Percentiles rank a stretch among this genome's conserved stretches.
phyloP scores from a whole-genome alignment of 2,888 invertebrate species.

The Lissocephala sabroskyi region DNA sequence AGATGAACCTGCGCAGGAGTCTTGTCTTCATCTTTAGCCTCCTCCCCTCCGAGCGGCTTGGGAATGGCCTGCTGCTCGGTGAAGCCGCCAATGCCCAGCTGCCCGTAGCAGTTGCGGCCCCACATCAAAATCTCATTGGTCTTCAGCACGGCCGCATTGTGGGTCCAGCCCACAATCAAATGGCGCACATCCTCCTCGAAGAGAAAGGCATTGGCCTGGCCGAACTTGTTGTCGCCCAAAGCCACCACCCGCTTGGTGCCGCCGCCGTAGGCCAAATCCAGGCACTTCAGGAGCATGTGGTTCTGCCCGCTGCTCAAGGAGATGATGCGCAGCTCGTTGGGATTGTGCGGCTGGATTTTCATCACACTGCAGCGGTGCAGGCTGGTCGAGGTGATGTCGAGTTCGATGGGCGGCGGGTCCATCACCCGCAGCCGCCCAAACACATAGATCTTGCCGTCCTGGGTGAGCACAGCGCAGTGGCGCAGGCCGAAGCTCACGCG shows the following conservation, averaged over 20 bases:
- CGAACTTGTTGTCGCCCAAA: conserved; percentile 88
- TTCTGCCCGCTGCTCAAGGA: conserved; percentile 86
- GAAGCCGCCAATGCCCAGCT: conserved; percentile 76
- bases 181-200: conserved; percentile 75
- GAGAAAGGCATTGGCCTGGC: conserved; percentile 77
- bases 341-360: conserved; percentile 55
- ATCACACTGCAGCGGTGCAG: conserved; percentile 63
- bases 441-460: conserved; percentile 66
- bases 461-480: conserved; percentile 67
- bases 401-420: conserved; percentile 58
- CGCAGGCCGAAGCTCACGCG: conserved; percentile 68
- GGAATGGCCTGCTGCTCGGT: conserved; percentile 66
- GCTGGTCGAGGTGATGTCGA: conserved; percentile 59
- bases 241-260: conserved; percentile 74
- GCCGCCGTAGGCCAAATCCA: conserved; percentile 32
- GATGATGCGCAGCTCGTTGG: conserved; percentile 73
- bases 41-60: conserved; percentile 45
- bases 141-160: conserved; percentile 78
- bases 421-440: conserved; percentile 66
- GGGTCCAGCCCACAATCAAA: conserved; percentile 83
- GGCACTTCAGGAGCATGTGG: conserved; percentile 74
- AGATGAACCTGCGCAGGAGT: conserved; percentile 68
- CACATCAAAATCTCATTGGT: conserved; percentile 80
- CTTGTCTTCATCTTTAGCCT: conserved; percentile 37
- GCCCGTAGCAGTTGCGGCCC: conserved; percentile 88